Evolutionary conservation across 1,140 invertebrate genomes (phyloP), one percentile per base, ranked within the genome.

Genomic region (Heliconius eleuchia): DNA sequence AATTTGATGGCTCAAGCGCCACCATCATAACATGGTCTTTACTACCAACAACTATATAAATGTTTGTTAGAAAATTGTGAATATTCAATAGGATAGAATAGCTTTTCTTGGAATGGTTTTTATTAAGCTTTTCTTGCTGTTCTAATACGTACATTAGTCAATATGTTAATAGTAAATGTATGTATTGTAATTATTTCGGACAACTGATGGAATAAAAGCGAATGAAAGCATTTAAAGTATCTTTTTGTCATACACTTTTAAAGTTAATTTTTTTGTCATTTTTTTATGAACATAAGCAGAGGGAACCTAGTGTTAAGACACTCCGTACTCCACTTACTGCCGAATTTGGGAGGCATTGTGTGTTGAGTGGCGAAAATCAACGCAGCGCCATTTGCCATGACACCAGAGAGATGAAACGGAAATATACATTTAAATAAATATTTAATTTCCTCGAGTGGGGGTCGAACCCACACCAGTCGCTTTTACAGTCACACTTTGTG

Each of bases 141-240:
- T 52, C 86, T 89, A 92, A 89, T 90, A 90, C 77, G 80, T 86
- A 85, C 80, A 84, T 85, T 83, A 85, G 81, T 87, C 71, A 71
- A 84, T 83, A 71, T 83, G 84, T 82, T 79, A 81, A 91, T 91
- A 37, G 86, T 86, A 83, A 89, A 89, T 90, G 82, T 74, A 82
- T 89, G 82, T 85, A 90, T 90, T 91, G 89, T 86, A 92, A 91
- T 87, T 90, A 86, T 85, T 91, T 92, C 91, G 85, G 75, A 82
- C 82, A 91, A 91, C 88, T 88, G 90, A 85, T 85, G 80, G 74
- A 84, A 80, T 85, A 83, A 85, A 82, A 78, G 75, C 85, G 18
- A 79, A 80, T 78, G 70, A 66, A 79, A 23, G 39, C 23, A 71
- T 76, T 76, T 70, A 76, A 73, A n/a, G 55, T 39, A n/a, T 34